Evolutionary conservation across 1,140 invertebrate species (phyloP).

Genomic region (Drosophila mayri): DNA sequence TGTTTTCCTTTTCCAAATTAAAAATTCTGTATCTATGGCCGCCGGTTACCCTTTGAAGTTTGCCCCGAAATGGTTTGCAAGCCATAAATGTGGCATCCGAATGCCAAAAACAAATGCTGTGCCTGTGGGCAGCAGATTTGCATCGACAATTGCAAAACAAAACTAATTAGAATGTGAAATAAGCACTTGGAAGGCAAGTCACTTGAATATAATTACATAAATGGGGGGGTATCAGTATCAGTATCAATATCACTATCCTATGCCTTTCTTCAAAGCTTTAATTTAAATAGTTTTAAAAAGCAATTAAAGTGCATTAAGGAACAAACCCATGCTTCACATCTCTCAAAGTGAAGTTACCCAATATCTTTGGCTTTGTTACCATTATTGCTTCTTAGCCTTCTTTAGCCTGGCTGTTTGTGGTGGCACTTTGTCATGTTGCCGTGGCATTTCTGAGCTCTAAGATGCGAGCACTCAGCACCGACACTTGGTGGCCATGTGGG

Average conservation of each 20-base stretch:
- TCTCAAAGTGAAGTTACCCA: constrained; percentile 12
- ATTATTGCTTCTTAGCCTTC: constrained; percentile 10
- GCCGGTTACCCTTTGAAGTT: constrained; percentile 41
- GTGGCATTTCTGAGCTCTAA: constrained; percentile 36
- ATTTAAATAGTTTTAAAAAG: no score
- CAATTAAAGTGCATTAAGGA: no score
- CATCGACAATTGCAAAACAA: constrained; percentile 22
- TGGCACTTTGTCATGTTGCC: constrained; percentile 46
- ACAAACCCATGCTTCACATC: not conserved
- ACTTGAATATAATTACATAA: not conserved
- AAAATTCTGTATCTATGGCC: no score
- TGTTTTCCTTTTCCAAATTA: constrained; percentile 29
- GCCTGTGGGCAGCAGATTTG: constrained; percentile 13
- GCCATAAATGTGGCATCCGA: constrained; percentile 41
- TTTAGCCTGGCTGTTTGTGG: constrained; percentile 1
- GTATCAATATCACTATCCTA: not conserved
- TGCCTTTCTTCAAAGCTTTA: no score
- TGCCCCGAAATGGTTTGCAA: constrained; percentile 1
- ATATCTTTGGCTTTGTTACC: constrained; percentile 4
- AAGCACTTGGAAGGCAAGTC: not conserved
- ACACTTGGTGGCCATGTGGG: constrained; percentile 44
- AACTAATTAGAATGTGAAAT: constrained; percentile 25
- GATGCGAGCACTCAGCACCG: constrained; percentile 37
- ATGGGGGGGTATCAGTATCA: not conserved
- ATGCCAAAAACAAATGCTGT: constrained; percentile 22